Evolutionary conservation across 2,797 vertebrate genomes (phyloP).

Genomic region (Platalea minor): DNA sequence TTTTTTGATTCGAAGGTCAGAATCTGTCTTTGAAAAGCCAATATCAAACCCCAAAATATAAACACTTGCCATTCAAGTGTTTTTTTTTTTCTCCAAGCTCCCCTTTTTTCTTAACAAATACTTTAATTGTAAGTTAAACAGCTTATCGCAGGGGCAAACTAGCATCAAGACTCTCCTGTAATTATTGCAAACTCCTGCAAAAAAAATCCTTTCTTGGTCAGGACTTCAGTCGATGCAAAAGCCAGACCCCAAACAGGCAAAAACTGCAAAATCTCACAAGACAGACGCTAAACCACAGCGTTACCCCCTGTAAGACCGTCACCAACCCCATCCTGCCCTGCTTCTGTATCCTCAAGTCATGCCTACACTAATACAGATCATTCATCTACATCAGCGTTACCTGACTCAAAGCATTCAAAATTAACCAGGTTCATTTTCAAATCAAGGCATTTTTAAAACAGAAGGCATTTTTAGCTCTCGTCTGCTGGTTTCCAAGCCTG

Average conservation of each 20-base stretch:
- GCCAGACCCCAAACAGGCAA: not conserved
- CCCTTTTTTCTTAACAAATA: not conserved
- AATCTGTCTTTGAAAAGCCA: not conserved
- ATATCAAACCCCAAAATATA: not conserved
- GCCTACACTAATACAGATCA: not conserved
- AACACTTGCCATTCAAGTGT: not conserved
- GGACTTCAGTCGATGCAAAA: not conserved
- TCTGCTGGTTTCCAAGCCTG: not conserved
- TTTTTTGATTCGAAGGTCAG: not conserved
- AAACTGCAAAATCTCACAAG: not conserved
- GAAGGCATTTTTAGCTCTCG: conserved; percentile 45
- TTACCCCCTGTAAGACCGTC: not conserved
- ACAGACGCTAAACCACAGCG: not conserved
- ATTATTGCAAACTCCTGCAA: not conserved
- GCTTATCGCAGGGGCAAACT: not conserved
- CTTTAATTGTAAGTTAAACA: not conserved
- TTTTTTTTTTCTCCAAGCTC: not conserved
- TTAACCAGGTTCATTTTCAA: conserved; percentile 48
- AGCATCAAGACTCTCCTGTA: not conserved
- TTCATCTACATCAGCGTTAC: conserved; percentile 1
- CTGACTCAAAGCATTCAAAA: conserved; percentile 40
- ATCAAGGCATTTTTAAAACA: conserved; percentile 14
- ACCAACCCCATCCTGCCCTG: not conserved
- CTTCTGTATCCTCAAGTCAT: not conserved
- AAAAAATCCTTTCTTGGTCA: not conserved